Conservation (phyloP, 2,888 invertebrate genomes). For the Folsomia candida region DNA sequence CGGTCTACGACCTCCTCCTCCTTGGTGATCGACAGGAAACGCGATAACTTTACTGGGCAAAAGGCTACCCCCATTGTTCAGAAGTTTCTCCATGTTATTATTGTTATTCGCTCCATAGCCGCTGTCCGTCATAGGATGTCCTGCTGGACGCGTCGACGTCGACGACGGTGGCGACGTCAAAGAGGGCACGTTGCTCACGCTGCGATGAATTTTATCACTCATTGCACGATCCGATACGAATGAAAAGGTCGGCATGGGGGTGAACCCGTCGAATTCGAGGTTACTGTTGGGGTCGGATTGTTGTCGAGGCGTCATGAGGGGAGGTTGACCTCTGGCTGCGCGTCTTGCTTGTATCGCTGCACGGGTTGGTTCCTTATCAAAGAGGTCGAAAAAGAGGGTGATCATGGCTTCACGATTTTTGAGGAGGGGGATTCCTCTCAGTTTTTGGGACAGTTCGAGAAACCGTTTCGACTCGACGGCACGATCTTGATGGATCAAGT, state of each 20-base stretch:
- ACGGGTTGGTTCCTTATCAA: conserved; percentile 39
- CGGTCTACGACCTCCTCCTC: background rate
- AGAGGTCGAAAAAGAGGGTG: conserved; percentile 55
- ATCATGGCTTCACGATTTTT: conserved; percentile 63
- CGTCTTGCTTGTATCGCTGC: conserved; percentile 29
- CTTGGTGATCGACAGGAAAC: conserved; percentile 9
- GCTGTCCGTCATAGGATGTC: background rate
- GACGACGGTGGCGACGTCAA: conserved; percentile 2
- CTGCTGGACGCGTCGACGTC: background rate
- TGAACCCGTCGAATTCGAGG: conserved; percentile 9
- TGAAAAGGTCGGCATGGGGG: conserved; percentile 29
- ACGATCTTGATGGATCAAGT: conserved; percentile 49
- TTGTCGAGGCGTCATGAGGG: background rate
- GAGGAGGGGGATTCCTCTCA: conserved; percentile 58
- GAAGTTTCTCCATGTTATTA: background rate
- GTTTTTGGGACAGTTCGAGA: conserved; percentile 55
- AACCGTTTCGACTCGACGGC: conserved; percentile 55
- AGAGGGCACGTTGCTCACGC: conserved; percentile 25
- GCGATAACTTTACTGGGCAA: conserved; percentile 2
- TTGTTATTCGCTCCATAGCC: background rate
- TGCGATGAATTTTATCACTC: conserved; percentile 21
- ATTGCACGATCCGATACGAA: conserved; percentile 21
- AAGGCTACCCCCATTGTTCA: background rate
- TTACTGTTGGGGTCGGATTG: background rate
- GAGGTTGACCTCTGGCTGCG: background rate